These are phyloP conservation scores for Lophura swinhoii DNA, from an alignment of 2,797 vertebrate species.

Conservation along the genomic window DNA sequence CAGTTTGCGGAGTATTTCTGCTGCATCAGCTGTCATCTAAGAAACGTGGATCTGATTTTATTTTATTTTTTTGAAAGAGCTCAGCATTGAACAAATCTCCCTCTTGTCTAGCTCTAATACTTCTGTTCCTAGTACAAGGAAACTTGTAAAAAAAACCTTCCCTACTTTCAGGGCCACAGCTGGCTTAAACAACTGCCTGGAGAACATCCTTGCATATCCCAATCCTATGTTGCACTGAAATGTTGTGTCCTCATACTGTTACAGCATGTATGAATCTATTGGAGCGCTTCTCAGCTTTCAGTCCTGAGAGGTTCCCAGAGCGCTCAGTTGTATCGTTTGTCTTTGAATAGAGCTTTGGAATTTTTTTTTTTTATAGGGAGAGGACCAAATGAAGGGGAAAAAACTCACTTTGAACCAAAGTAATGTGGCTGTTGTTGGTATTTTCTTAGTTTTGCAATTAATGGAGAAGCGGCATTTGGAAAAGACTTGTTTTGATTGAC, in stretches of 20 bases:
- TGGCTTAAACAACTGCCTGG: not conserved
- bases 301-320: not conserved
- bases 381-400: not conserved
- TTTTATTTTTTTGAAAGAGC: not conserved
- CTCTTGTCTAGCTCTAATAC: not conserved
- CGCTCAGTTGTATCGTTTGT: not conserved
- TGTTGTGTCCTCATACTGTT: not conserved
- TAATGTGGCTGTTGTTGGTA: not conserved
- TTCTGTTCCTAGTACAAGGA: not conserved
- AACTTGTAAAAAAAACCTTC: not conserved
- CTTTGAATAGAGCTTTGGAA: not conserved
- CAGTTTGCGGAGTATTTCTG: not conserved
- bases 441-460: not conserved
- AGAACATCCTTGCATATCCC: not conserved
- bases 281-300: not conserved
- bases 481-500: not conserved
- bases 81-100: not conserved
- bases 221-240: not conserved
- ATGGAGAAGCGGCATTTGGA: not conserved
- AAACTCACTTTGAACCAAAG: not conserved
- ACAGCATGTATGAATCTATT: not conserved
- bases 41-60: not conserved
- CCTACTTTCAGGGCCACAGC: not conserved
- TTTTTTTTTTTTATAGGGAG: not conserved
- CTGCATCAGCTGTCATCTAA: conserved; percentile 6